phyloP scores from a whole-genome alignment of 2,888 invertebrate genomes.

The Ormia ochracea region DNA sequence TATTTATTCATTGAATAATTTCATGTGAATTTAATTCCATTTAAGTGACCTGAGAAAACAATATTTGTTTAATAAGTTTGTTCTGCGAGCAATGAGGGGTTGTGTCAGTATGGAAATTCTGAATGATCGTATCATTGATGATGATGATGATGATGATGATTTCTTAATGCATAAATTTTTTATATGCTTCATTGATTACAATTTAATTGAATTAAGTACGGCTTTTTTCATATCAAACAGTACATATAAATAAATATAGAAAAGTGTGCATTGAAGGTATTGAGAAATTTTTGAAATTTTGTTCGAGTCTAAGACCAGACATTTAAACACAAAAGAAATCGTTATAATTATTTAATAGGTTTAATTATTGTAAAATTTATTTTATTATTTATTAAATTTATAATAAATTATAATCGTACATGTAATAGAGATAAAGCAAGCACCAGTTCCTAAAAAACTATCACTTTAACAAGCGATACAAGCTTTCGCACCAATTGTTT shows the following conservation, averaged over 20 bases:
- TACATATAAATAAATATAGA: not conserved
- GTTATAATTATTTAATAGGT: no score
- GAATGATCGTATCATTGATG: not conserved
- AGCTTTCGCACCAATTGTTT: no score
- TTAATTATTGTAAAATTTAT: no score
- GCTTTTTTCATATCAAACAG: not conserved
- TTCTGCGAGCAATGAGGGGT: not conserved
- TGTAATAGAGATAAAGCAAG: no score
- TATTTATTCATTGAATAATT: conserved; percentile 63
- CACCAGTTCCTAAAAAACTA: no score
- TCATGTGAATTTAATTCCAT: conserved; percentile 61
- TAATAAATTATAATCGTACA: no score
- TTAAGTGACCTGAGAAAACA: conserved; percentile 58
- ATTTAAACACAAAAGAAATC: no score
- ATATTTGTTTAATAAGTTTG: conserved; percentile 14
- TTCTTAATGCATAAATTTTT: conserved; percentile 36
- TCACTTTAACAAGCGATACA: no score
- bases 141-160: conserved; percentile 9
- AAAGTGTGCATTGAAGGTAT: no score
- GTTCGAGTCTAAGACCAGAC: no score
- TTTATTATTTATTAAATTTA: no score
- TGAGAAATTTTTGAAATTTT: no score
- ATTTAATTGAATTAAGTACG: conserved; percentile 9
- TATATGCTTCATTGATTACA: conserved; percentile 38
- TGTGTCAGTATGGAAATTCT: not conserved